Percentiles rank a stretch among this genome's conserved stretches.
Evolutionary conservation across 2,888 invertebrate species (phyloP).

Genomic region (Xestia rhomboidea): DNA sequence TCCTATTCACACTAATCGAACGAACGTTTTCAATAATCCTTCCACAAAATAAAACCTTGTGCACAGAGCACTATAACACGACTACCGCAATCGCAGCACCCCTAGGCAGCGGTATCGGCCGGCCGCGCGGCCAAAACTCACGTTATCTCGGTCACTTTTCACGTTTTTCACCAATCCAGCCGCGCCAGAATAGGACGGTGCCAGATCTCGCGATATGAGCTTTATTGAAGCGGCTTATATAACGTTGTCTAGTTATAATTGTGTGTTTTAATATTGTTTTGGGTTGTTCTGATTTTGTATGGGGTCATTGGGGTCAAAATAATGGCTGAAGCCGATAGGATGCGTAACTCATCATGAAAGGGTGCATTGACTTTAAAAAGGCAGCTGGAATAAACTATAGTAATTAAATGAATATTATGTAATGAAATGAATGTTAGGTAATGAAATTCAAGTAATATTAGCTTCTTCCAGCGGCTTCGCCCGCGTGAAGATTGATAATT

Average conservation of each 20-base stretch:
- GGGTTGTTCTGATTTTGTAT: neutral
- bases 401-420: too few species aligned
- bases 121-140: conserved; percentile 80
- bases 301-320: neutral
- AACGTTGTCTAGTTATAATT: conserved; percentile 67
- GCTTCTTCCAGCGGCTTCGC: too few species aligned
- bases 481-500: too few species aligned
- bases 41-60: conserved; percentile 30
- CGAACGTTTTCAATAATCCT: conserved; percentile 46
- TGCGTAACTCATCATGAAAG: neutral
- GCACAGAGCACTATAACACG: conserved; percentile 46
- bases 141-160: conserved; percentile 88
- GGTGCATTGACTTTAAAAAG: neutral
- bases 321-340: neutral
- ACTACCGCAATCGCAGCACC: conserved; percentile 65
- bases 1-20: conserved; percentile 13
- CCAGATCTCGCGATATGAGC: conserved; percentile 74
- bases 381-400: neutral
- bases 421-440: too few species aligned
- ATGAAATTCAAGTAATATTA: too few species aligned
- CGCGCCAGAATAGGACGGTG: conserved; percentile 75
- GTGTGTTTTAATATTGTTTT: conserved; percentile 35
- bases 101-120: conserved; percentile 76
- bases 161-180: conserved; percentile 85
- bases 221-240: conserved; percentile 75